Evolutionary conservation across 2,888 invertebrate genomes (phyloP).

Genomic region (Mythimna impura): DNA sequence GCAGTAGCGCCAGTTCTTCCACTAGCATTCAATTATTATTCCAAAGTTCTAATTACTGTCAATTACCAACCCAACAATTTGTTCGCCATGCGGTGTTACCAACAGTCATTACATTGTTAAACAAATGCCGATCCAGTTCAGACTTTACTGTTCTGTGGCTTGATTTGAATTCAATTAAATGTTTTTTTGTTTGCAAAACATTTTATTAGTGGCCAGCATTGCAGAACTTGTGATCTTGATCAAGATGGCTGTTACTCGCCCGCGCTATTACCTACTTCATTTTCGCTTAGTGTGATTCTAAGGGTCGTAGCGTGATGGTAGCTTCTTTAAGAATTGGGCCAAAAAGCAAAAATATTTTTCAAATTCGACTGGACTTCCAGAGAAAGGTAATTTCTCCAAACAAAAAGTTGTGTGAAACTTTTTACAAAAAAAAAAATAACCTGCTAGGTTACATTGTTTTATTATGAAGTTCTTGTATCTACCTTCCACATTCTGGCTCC

Average conservation of each 20-base stretch:
- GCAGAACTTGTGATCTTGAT: constrained; percentile 19
- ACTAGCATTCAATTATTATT: constrained; percentile 55
- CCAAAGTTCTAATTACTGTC: constrained; percentile 50
- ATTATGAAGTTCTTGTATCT: no score
- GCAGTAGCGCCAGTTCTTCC: constrained; percentile 15
- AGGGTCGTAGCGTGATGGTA: not conserved
- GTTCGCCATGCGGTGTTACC: constrained; percentile 48
- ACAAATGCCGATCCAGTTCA: constrained; percentile 35
- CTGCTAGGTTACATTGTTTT: no score
- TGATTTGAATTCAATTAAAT: constrained; percentile 41
- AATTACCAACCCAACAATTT: constrained; percentile 54
- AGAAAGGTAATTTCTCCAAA: no score
- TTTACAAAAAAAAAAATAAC: no score
- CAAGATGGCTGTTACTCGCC: not conserved
- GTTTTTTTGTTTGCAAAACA: constrained; percentile 29
- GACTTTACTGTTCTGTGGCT: constrained; percentile 26
- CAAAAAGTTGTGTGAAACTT: no score
- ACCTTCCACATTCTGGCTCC: no score
- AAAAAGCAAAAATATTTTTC: not conserved
- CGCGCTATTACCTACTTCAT: not conserved
- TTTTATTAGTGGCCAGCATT: constrained; percentile 11
- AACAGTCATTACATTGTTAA: constrained; percentile 47
- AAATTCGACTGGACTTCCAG: no score
- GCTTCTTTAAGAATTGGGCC: not conserved
- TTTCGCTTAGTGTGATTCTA: not conserved